Evolutionary conservation across 2,888 invertebrate species (phyloP), one percentile per base, ranked within the genome.

Genomic region (Drosophila mimica): DNA sequence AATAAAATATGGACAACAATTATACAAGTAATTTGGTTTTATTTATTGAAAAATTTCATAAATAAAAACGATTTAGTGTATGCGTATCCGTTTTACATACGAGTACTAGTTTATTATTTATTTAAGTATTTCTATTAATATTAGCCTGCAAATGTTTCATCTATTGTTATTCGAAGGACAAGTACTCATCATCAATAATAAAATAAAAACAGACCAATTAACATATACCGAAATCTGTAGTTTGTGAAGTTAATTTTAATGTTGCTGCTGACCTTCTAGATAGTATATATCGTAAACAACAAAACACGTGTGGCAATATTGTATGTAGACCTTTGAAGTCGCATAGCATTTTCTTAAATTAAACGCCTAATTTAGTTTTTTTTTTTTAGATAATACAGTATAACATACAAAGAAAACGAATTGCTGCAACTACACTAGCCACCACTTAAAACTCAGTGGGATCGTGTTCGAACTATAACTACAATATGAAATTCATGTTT

Each of bases 1-100:
- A 46, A 46, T 46, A 46, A 46, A 46, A 4, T 46, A 15, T 7
- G 46, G 25, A 8, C 46, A 46, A 25, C 49, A 15, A 30, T 17
- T 77, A 71, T 65, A 74, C 83, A 78, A 71, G 53, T 70, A 70
- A 68, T 73, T 76, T 72, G 61, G 61, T 86, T 78, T 46, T 80
- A 76, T 78, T 81, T 72, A 72, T 81, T 62, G 72, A 61, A 69
- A 60, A 73, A 74, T 58, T 81, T 79, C 71, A 78, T 87, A 89
- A 89, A 87, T 81, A 82, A 87, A 85, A 82, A 75, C 70, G 68
- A 79, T 81, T 78, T 81, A 76, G 71, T 73, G 81, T 74, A 79
- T 68, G 70, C 67, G 59, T 68, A 81, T 83, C 61, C 79, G 76
- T 77, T 87, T 87, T 79, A 81, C 72, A 83, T 76, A 81, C 71